Evolutionary conservation across 1,140 invertebrate species (phyloP).

Genomic region (Anastatus disparis): DNA sequence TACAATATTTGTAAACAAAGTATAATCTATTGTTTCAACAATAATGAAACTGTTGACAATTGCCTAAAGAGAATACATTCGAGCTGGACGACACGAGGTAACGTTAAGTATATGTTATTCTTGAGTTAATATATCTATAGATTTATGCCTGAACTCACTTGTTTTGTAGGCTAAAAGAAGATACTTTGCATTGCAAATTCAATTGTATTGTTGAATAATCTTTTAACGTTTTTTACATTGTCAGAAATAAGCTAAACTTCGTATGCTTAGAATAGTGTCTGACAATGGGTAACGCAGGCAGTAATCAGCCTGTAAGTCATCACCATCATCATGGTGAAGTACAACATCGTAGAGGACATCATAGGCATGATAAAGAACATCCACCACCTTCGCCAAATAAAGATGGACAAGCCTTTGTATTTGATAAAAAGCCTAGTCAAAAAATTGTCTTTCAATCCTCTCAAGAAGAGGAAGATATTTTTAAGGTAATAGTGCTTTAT

Average conservation of each 20-base stretch:
- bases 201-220: not conserved
- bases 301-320: conserved; percentile 72
- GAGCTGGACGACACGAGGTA: too few species aligned
- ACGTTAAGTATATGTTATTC: too few species aligned
- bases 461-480: conserved; percentile 83
- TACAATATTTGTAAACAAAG: too few species aligned
- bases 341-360: conserved; percentile 63
- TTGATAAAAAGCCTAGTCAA: conserved; percentile 82
- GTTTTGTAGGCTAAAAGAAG: not conserved
- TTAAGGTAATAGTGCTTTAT: conserved; percentile 74
- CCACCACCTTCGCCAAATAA: conserved; percentile 76
- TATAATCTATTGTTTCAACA: too few species aligned
- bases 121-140: too few species aligned
- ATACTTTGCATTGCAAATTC: not conserved
- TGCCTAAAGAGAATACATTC: too few species aligned
- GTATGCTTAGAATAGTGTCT: conserved; percentile 14
- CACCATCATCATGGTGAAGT: conserved; percentile 74
- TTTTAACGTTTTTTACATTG: not conserved
- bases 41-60: too few species aligned
- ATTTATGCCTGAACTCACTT: too few species aligned
- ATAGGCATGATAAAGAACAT: conserved; percentile 55
- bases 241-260: not conserved
- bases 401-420: conserved; percentile 85
- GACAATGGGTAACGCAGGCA: conserved; percentile 81
- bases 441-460: conserved; percentile 74